These are phyloP conservation scores for Jaculus jaculus DNA, from an alignment of 2,113 vertebrate species.

Conservation along the genomic window DNA sequence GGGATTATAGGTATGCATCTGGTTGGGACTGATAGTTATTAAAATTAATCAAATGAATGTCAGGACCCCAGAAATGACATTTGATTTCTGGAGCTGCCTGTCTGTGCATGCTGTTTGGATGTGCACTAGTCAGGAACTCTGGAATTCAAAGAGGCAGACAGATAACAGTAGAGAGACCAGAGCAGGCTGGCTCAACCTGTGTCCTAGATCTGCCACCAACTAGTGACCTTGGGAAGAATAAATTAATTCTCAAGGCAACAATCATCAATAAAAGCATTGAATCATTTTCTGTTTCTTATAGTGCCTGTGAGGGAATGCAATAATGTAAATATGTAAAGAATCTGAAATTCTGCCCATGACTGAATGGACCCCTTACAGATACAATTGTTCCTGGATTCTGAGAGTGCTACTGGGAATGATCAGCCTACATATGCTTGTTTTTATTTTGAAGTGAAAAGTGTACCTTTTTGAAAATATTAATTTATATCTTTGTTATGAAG, in stretches of 20 bases:
- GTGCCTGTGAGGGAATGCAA: neutral
- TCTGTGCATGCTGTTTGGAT: neutral
- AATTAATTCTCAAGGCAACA: neutral
- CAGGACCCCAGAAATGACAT: neutral
- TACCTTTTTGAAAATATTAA: neutral
- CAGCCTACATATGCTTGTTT: neutral
- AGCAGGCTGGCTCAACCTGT: neutral
- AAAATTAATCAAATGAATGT: neutral
- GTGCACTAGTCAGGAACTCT: neutral
- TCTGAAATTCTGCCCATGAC: neutral
- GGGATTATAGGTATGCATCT: neutral
- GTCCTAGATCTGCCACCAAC: neutral
- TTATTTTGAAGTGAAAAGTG: neutral
- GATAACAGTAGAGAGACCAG: neutral
- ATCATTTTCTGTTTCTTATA: neutral
- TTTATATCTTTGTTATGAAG: no score
- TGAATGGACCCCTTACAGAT: neutral
- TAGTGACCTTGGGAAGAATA: neutral
- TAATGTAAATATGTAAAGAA: conserved; percentile 4
- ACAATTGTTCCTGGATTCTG: neutral
- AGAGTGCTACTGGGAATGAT: neutral
- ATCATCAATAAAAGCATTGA: neutral
- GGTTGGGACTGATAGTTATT: neutral
- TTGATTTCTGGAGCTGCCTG: neutral
- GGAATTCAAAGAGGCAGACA: neutral